Evolutionary conservation across 2,113 vertebrate genomes (phyloP).

Genomic region (Lophura nycthemera): DNA sequence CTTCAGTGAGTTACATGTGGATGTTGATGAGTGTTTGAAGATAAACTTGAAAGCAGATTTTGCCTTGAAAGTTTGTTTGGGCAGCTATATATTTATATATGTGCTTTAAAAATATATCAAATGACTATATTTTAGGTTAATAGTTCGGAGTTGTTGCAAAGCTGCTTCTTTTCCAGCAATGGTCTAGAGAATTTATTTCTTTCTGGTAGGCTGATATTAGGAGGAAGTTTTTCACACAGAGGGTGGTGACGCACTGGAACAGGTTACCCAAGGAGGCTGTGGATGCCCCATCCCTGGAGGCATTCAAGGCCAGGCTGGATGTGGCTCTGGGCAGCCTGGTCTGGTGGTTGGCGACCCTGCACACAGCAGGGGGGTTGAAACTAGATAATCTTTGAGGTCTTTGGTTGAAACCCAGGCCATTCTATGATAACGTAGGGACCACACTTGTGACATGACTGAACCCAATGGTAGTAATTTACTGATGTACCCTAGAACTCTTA

Average conservation of each 20-base stretch:
- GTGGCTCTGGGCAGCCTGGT: too few relatives aligned
- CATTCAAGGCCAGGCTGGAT: too few relatives aligned
- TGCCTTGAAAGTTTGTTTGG: not conserved
- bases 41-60: not conserved
- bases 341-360: too few relatives aligned
- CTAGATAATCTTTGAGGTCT: too few relatives aligned
- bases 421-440: not conserved
- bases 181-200: not conserved
- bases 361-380: too few relatives aligned
- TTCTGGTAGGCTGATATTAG: not conserved
- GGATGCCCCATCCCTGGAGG: too few relatives aligned
- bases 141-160: not conserved
- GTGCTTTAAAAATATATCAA: not conserved
- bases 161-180: not conserved
- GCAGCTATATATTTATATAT: not conserved
- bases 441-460: not conserved
- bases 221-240: too few relatives aligned
- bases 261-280: too few relatives aligned
- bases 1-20: not conserved
- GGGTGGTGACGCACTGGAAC: too few relatives aligned
- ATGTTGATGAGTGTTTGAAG: not conserved
- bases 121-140: not conserved
- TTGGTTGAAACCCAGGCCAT: too few relatives aligned
- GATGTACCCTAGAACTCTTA: not conserved
- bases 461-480: accelerated